phyloP scores from a whole-genome alignment of 2,888 invertebrate genomes.

The Erebia aethiops region DNA sequence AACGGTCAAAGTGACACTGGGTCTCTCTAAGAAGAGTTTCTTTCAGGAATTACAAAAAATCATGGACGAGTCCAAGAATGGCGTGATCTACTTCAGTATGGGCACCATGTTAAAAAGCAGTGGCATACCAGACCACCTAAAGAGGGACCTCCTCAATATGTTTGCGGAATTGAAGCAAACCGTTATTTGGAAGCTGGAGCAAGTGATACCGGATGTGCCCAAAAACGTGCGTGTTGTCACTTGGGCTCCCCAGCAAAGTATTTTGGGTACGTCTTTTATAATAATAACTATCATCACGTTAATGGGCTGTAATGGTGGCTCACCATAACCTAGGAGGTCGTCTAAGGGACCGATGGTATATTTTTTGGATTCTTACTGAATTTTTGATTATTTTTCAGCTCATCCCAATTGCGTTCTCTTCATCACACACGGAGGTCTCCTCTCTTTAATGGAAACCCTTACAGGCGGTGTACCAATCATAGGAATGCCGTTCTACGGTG shows the following conservation, averaged over 20 bases:
- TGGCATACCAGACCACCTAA: conserved; percentile 56
- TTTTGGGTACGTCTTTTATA: conserved; percentile 53
- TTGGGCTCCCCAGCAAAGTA: conserved; percentile 62
- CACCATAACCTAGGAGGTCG: too few relatives aligned
- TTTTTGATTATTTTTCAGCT: conserved; percentile 45
- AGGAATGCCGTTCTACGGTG: conserved; percentile 56
- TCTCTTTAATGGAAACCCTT: conserved; percentile 56
- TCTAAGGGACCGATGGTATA: too few relatives aligned
- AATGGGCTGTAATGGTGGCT: too few relatives aligned
- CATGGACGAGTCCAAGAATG: conserved; percentile 66
- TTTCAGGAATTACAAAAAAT: conserved; percentile 64
- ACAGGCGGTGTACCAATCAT: conserved; percentile 57
- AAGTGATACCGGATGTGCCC: conserved; percentile 47
- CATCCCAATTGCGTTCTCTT: conserved; percentile 58
- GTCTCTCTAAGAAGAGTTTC: not conserved
- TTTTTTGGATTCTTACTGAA: too few relatives aligned
- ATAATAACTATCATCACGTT: too few relatives aligned
- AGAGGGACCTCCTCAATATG: conserved; percentile 55
- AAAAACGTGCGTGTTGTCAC: conserved; percentile 54
- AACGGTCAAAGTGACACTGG: too few relatives aligned
- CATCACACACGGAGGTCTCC: conserved; percentile 60
- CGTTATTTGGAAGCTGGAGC: conserved; percentile 68
- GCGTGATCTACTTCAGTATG: conserved; percentile 78
- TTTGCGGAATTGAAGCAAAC: conserved; percentile 71
- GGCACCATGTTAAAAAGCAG: conserved; percentile 68